Percentiles rank a stretch among this genome's conserved stretches.
Evolutionary conservation across 1,140 invertebrate species (phyloP).

Genomic region (Thrips palmi): DNA sequence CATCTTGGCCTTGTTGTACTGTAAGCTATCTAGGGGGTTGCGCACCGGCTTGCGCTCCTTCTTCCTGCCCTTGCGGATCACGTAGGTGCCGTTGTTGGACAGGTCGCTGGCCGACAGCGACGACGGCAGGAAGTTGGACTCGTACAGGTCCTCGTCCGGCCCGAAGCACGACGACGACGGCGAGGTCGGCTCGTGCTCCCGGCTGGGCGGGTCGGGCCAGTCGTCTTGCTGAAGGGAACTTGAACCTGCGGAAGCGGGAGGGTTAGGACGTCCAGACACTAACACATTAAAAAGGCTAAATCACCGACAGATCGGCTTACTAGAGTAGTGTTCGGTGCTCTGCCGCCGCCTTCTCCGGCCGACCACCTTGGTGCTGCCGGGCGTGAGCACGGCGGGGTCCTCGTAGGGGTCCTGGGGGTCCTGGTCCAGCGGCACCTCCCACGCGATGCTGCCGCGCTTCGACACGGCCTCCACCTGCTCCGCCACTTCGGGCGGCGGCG

Average conservation of each 20-base stretch:
- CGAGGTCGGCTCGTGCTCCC: conserved; percentile 40
- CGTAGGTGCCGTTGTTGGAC: conserved; percentile 46
- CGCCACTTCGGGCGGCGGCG: conserved; percentile 11
- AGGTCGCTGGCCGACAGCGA: conserved; percentile 29
- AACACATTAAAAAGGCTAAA: no score
- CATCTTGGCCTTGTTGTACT: conserved; percentile 27
- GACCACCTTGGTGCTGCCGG: conserved; percentile 51
- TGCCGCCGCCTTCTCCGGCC: conserved; percentile 28
- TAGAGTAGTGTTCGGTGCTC: conserved; percentile 31
- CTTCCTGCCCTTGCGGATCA: conserved; percentile 42
- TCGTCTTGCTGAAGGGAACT: conserved; percentile 27
- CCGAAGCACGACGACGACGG: conserved; percentile 22
- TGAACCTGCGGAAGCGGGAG: not conserved
- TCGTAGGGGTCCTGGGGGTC: conserved; percentile 25
- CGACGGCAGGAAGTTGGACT: conserved; percentile 29
- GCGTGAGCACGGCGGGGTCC: conserved; percentile 44
- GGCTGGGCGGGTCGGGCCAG: conserved; percentile 43
- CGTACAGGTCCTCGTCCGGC: conserved; percentile 14
- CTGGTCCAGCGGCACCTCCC: conserved; percentile 52
- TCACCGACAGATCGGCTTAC: conserved; percentile 17
- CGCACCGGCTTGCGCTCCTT: conserved; percentile 30
- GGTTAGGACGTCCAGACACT: no score
- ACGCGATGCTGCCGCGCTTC: conserved; percentile 59
- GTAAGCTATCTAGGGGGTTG: conserved; percentile 24
- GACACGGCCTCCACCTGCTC: no score